Evolutionary conservation across 2,113 vertebrate species (phyloP).

Genomic region (Halcyon malimbica): DNA sequence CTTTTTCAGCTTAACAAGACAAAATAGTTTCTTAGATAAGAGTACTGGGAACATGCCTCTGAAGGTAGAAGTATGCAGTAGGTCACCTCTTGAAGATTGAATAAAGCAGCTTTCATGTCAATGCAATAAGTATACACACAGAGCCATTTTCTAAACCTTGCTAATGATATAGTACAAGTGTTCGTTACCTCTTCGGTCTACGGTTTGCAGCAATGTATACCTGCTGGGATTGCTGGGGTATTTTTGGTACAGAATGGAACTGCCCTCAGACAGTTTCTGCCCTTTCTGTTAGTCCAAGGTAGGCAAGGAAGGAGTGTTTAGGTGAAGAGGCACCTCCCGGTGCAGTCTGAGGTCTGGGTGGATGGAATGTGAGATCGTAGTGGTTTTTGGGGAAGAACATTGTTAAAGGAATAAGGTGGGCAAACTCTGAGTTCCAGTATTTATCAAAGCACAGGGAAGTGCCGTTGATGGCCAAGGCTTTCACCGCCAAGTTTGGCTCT

Average conservation of each 20-base stretch:
- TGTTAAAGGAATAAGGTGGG: constrained; percentile 97
- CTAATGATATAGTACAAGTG: constrained; percentile 79
- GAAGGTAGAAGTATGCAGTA: constrained; percentile 77
- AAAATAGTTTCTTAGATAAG: constrained; percentile 70
- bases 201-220: constrained; percentile 80
- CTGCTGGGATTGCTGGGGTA: constrained; percentile 70
- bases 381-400: constrained; percentile 92
- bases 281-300: constrained; percentile 94
- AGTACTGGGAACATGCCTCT: constrained; percentile 75
- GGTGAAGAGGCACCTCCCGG: constrained; percentile 82
- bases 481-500: constrained; percentile 75
- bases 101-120: constrained; percentile 97
- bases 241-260: constrained; percentile 79
- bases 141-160: constrained; percentile 81
- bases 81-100: constrained; percentile 79
- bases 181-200: constrained; percentile 65
- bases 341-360: constrained; percentile 82
- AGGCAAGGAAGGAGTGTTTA: constrained; percentile 99
- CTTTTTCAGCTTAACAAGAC: constrained; percentile 74
- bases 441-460: constrained; percentile 84
- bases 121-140: constrained; percentile 90
- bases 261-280: constrained; percentile 91
- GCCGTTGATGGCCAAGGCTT: constrained; percentile 81
- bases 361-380: constrained; percentile 90
- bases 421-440: constrained; percentile 93